Conservation (phyloP, 2,113 vertebrate species). For the Paradisaea rubra region DNA sequence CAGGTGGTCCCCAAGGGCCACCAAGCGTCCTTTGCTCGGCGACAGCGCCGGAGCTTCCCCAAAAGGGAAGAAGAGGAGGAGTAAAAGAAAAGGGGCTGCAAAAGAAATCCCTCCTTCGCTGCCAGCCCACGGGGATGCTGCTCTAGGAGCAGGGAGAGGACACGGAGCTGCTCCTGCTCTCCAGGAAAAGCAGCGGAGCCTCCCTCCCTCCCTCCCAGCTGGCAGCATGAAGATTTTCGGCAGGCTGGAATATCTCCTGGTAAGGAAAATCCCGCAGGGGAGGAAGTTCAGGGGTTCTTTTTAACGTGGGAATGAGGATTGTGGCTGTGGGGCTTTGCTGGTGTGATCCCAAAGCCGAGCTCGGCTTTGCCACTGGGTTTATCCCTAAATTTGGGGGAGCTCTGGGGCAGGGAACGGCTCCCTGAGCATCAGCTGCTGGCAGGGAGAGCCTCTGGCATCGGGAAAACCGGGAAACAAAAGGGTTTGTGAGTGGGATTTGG, state of each 20-base stretch:
- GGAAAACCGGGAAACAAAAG: background rate
- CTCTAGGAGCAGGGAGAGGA: background rate
- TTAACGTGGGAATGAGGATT: background rate
- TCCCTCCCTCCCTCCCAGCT: background rate
- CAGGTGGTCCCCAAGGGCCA: conserved; percentile 51
- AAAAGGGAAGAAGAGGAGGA: background rate
- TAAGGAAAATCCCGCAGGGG: conserved; percentile 58
- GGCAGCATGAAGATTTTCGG: conserved; percentile 80
- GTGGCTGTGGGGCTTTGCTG: background rate
- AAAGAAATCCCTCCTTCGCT: conserved; percentile 13
- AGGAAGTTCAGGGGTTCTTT: background rate
- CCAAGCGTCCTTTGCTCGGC: background rate
- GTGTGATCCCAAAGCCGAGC: background rate
- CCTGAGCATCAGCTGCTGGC: background rate
- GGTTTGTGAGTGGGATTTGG: background rate
- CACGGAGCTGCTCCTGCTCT: background rate
- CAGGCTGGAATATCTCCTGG: conserved; percentile 74
- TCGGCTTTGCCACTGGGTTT: background rate
- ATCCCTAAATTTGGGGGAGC: background rate
- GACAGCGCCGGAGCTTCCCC: background rate
- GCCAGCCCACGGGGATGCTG: background rate
- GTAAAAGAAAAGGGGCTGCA: background rate
- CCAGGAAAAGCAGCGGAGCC: background rate
- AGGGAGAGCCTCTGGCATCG: background rate
- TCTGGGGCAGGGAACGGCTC: background rate